These are phyloP conservation scores for Diacarnus erythraeanus DNA, from an alignment of 37 sponge, comb jelly and placozoan species.

Conservation along the genomic window DNA sequence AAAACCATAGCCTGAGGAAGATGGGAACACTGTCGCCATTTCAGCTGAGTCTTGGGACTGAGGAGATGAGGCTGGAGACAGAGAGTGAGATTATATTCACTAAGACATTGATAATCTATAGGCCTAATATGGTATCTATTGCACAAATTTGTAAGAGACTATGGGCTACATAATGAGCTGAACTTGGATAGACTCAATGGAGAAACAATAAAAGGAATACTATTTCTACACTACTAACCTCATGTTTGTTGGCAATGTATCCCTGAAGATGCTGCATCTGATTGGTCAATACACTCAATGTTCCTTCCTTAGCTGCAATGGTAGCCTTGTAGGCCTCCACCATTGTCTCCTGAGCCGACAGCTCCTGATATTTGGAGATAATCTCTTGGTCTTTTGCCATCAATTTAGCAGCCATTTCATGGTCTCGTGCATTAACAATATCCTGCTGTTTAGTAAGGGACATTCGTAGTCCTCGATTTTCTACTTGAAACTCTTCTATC, in stretches of 20 bases:
- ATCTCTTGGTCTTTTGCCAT: constrained; percentile 65
- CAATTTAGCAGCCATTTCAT: constrained; percentile 58
- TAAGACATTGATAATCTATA: no score
- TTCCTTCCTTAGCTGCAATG: constrained; percentile 40
- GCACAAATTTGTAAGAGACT: no score
- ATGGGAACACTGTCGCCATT: constrained; percentile 34
- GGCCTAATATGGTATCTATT: no score
- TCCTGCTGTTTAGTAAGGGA: constrained; percentile 37
- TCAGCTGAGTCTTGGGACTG: constrained; percentile 37
- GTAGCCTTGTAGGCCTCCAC: constrained; percentile 22
- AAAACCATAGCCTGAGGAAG: constrained; percentile 50
- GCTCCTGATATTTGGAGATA: constrained; percentile 34
- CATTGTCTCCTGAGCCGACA: constrained; percentile 14
- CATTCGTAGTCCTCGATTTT: constrained; percentile 21
- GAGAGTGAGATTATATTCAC: no score
- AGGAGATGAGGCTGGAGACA: constrained; percentile 38
- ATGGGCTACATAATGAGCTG: no score
- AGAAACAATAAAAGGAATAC: no score
- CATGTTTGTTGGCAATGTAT: constrained; percentile 39
- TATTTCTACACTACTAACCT: constrained; percentile 24
- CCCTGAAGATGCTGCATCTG: constrained; percentile 37
- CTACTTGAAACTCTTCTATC: constrained; percentile 40
- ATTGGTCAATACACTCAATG: constrained; percentile 11
- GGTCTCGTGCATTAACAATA: constrained; percentile 40
- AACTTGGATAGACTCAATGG: no score